Conservation (phyloP, 2,113 vertebrate genomes). For the Xiphophorus maculatus region DNA sequence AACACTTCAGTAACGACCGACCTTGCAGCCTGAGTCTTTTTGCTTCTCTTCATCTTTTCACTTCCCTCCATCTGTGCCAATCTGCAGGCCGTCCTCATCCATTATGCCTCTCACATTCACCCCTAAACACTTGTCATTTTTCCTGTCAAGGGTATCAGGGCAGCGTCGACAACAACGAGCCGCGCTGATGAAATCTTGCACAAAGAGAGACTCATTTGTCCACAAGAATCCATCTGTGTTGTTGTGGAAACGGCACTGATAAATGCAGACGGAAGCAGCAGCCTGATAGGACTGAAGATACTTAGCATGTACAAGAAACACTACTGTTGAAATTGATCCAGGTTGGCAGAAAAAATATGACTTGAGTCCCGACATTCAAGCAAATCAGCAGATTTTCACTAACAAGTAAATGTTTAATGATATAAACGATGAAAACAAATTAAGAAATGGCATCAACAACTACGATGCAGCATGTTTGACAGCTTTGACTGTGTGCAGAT, state of each 20-base stretch:
- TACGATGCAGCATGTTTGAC: not conserved
- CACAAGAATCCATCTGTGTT: slow-evolving; percentile 11
- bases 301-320: not conserved
- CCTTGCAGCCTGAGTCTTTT: not conserved
- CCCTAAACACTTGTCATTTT: slow-evolving; percentile 8
- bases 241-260: slow-evolving; percentile 29
- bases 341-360: not conserved
- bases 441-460: not conserved
- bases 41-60: not conserved
- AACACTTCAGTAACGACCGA: not conserved
- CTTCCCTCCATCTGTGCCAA: not conserved
- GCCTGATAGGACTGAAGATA: slow-evolving; percentile 6
- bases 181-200: slow-evolving; percentile 15
- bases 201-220: slow-evolving; percentile 27
- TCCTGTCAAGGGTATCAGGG: slow-evolving; percentile 21
- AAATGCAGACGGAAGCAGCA: slow-evolving; percentile 13
- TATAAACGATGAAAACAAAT: not conserved
- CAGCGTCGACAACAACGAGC: slow-evolving; percentile 40
- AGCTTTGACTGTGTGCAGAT: slow-evolving; percentile 10
- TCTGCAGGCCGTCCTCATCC: not conserved
- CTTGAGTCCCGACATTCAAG: not conserved
- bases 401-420: slow-evolving; percentile 1
- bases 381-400: not conserved
- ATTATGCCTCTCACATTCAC: slow-evolving; percentile 23
- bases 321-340: not conserved